phyloP scores from a whole-genome alignment of 2,797 vertebrate genomes.

The Thripadectes ignobilis region DNA sequence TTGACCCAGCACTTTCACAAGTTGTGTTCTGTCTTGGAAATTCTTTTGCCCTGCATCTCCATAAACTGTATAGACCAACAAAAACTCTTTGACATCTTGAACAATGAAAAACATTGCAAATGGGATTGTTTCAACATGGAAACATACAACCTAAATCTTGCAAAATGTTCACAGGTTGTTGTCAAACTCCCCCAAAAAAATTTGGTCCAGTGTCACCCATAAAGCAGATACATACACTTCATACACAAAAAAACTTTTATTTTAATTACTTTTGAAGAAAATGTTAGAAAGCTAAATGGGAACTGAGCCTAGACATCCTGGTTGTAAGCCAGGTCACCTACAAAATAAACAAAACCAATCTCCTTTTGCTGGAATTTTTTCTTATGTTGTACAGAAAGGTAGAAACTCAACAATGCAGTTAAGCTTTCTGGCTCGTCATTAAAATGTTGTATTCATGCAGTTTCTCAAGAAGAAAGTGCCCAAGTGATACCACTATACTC shows the following conservation, averaged over 20 bases:
- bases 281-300: background rate
- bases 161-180: background rate
- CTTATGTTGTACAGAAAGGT: background rate
- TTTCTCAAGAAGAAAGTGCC: background rate
- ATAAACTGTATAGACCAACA: background rate
- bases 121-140: background rate
- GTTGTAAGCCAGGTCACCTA: background rate
- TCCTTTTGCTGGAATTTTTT: background rate
- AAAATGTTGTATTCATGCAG: background rate
- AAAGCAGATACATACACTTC: background rate
- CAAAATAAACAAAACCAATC: background rate
- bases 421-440: background rate
- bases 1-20: background rate
- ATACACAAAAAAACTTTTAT: background rate
- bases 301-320: background rate
- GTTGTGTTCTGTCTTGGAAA: background rate
- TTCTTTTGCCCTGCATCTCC: background rate
- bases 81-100: background rate
- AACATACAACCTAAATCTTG: background rate
- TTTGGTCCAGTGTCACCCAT: background rate
- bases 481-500: background rate
- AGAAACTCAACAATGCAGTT: background rate
- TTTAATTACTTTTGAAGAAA: constrained; percentile 1
- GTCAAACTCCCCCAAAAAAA: background rate
- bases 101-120: background rate